Base-by-base conservation (phyloP, 2,888 invertebrate species). In the Timema podura region DNA sequence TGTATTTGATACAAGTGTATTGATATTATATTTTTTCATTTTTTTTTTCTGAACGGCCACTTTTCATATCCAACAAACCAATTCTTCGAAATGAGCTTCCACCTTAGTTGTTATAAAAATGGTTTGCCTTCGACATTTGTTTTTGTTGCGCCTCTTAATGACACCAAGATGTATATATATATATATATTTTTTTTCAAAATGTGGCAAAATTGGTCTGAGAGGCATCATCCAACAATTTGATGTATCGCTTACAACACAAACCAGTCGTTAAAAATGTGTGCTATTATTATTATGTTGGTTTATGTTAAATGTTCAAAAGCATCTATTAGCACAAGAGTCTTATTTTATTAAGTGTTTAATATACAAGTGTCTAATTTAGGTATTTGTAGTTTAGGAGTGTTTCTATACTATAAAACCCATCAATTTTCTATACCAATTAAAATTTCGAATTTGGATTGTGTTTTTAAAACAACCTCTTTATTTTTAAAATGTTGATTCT, bases 401-500 rank as follows among this genome's bases (percentile, higher is more conserved):
- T 64, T 64, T 68, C 45, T 13, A 13, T 30, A 30, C 30, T 30
- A 30, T 30, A 30, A 30, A 30, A 30, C 1, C 30, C 30, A 30
- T 30, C 30, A 30, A 30, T 30, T 30, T 30, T 30, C 30, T 30
- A 30, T 0, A 30, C 44, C 48, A 9, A 59, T 68, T 61, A 61
- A 11, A 30, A 11, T 44, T 44, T 16, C n/a, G 30, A 48, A 48
- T 61, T 64, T 47, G 64, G 57, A 59, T 65, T 54, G 48, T 44
- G 16, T 46, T 61, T 57, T 45, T 10, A 49, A 68, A 68, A 57
- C 8, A 45, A 64, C 64, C 68, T 30, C 59, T 49, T n/a, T 68
- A 11, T n/a, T 71, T 13, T 30, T 30, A 30, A 30, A 30, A 30
- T 30, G 30, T 30, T 67, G 85, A 82, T 85, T 84, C 82, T 80